Conservation (phyloP, 64 coral and sea anemone species). For the Orbicella faveolata region DNA sequence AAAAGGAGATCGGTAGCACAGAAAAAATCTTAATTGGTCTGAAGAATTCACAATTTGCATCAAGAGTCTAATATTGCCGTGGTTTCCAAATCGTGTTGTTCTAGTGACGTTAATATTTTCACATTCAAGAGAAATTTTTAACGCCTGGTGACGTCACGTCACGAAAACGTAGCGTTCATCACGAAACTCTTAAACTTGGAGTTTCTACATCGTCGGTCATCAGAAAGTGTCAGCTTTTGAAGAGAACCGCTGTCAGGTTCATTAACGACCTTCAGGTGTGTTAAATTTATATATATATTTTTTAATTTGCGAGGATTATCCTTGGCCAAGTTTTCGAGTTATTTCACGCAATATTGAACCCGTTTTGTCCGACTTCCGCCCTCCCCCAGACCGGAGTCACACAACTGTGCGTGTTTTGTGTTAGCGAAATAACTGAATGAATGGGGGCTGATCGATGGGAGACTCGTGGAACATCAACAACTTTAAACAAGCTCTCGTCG, state of each 20-base stretch:
- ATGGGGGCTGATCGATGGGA: background rate
- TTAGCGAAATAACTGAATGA: background rate
- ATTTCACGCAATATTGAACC: conserved; percentile 30
- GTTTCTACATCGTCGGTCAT: background rate
- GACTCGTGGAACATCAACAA: background rate
- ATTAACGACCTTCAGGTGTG: background rate
- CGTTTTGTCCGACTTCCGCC: background rate
- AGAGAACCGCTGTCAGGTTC: background rate
- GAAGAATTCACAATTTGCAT: conserved; percentile 3
- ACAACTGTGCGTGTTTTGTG: background rate
- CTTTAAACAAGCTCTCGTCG: conserved; percentile 3
- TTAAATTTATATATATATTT: background rate
- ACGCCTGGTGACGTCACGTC: conserved; percentile 14
- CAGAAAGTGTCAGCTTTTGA: background rate
- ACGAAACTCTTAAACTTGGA: background rate
- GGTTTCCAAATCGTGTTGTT: background rate
- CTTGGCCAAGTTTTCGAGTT: background rate
- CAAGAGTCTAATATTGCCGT: background rate
- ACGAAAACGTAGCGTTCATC: background rate
- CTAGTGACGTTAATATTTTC: background rate
- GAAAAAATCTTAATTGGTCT: background rate
- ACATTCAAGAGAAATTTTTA: background rate
- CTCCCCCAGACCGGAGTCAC: background rate
- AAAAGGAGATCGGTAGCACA: background rate
- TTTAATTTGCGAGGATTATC: background rate